Base-by-base conservation (phyloP, 2,888 invertebrate genomes). In the Limenitis camilla region DNA sequence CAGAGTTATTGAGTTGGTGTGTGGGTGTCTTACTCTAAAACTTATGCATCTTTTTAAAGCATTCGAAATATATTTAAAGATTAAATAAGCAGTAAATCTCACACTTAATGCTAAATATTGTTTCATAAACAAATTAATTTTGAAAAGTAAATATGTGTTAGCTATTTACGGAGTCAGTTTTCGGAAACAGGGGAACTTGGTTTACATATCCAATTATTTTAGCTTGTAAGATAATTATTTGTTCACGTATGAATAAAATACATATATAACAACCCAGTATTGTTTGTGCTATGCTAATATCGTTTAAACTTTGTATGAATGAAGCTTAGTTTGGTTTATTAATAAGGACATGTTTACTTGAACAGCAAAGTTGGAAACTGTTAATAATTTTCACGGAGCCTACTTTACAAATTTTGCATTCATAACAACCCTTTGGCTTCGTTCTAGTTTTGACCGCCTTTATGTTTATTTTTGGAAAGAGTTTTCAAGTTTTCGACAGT, bases 381-480 rank as follows among this genome's bases (percentile, higher is more conserved):
- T 42, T 42, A 46, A 36, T 47, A 36, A 47, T 42, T 42, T 47
- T 38, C 41, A 35, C 10, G 46, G 39, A 48, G 51, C 44, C 40
- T 55, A 49, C 41, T 47, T 48, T 40, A 32, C 36, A 41, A 40
- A 45, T 52, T 55, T 52, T 49, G 44, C 51, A 52, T 55, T 50
- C 32, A 50, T 33, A 44, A 52, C 49, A 38, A 49, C 48, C 41
- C 41, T 48, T 55, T 52, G 52, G 36, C 48, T 41, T 44, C 36
- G 48, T 55, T 52, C 44, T 40, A 52, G 44, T 33, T 52, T 41
- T 49, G 41, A 55, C 55, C 45, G 43, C 45, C 28, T 55, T 52
- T 35, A 45, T 41, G 45, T 49, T 39, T 28, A 11, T 50, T 44
- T 44, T 44, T n/a, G n/a, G n/a, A n/a, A 4, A 6, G 30, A 10